These are phyloP conservation scores for Acrocyrtus sp. DNA, from an alignment of 2,888 invertebrate genomes.

Conservation along the genomic window DNA sequence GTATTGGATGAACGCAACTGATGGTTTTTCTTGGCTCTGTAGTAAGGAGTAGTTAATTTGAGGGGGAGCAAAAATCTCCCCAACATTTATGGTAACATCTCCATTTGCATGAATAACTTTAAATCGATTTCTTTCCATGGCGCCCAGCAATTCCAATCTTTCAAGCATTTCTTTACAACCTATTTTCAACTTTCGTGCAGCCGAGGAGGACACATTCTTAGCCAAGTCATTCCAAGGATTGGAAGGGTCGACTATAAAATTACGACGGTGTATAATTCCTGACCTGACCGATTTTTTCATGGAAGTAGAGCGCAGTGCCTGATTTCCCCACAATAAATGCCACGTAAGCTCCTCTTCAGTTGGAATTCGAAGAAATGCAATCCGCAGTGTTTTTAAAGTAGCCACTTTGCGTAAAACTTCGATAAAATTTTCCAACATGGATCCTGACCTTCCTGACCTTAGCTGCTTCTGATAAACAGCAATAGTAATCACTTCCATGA, in stretches of 20 bases:
- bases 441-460: neutral
- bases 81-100: neutral
- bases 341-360: no score
- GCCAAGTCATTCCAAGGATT: slow-evolving; percentile 42
- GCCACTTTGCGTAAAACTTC: slow-evolving; percentile 3
- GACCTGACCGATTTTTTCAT: neutral
- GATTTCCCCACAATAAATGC: no score
- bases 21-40: neutral
- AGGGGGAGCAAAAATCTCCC: neutral
- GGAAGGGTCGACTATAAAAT: slow-evolving; percentile 39
- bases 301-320: neutral
- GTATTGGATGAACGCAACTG: neutral
- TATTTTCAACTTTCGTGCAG: neutral
- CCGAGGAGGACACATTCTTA: neutral
- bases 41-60: neutral
- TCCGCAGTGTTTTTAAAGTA: slow-evolving; percentile 1
- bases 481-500: slow-evolving; percentile 28
- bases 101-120: neutral
- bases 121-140: neutral
- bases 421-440: slow-evolving; percentile 11
- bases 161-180: slow-evolving; percentile 6
- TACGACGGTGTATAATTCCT: neutral
- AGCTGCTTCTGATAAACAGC: neutral
- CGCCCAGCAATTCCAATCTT: slow-evolving; percentile 1
- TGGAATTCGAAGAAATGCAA: slow-evolving; percentile 17